phyloP scores from a whole-genome alignment of 2,797 vertebrate genomes.

The Chloroceryle amazona region DNA sequence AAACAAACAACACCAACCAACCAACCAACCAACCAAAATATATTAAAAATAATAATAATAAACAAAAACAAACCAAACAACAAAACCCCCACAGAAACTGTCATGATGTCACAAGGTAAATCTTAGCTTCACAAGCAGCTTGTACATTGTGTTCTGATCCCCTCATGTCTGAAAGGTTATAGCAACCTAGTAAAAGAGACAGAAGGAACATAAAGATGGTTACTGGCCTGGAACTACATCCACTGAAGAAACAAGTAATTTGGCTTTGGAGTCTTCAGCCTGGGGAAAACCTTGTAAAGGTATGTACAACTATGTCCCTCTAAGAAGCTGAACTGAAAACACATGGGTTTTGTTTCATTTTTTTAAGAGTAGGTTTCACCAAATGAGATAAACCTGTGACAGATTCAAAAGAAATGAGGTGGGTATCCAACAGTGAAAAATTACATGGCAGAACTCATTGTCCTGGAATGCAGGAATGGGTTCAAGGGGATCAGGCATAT shows the following conservation, averaged over 20 bases:
- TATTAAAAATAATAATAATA: no score
- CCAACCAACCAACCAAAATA: not conserved
- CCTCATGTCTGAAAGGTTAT: not conserved
- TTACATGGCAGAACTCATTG: not conserved
- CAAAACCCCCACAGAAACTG: not conserved
- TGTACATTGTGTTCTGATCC: not conserved
- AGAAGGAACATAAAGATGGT: not conserved
- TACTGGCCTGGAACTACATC: not conserved
- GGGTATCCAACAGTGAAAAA: not conserved
- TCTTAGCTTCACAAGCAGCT: not conserved
- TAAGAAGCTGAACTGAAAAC: not conserved
- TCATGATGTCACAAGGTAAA: not conserved
- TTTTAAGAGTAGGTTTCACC: not conserved
- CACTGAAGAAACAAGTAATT: not conserved
- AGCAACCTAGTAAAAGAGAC: not conserved
- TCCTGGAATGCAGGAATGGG: not conserved
- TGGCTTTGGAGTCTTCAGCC: not conserved
- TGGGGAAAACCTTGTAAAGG: not conserved
- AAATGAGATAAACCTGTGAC: not conserved
- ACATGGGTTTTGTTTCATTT: not conserved
- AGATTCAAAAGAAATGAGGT: not conserved
- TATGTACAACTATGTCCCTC: not conserved
- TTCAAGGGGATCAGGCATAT: not conserved
- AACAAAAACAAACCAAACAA: not conserved
- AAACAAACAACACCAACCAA: rapidly evolving